Conservation (phyloP, 2,888 invertebrate species). For the Lacanobia wlatinum region DNA sequence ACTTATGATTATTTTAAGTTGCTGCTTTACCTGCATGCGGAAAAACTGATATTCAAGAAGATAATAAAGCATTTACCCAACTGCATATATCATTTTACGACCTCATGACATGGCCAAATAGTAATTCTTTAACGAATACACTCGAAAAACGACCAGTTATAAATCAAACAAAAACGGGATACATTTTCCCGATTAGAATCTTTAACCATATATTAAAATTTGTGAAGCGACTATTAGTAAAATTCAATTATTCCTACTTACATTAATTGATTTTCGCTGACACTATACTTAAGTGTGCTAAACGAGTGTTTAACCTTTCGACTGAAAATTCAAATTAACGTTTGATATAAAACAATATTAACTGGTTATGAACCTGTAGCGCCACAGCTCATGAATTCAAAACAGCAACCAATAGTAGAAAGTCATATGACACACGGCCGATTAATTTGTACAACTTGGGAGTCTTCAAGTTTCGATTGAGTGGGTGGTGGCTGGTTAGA, state of each 20-base stretch:
- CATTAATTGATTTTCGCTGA: slow-evolving; percentile 9
- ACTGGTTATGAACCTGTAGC: slow-evolving; percentile 58
- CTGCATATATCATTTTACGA: neutral
- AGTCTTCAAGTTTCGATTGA: neutral
- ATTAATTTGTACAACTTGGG: neutral
- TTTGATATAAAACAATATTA: slow-evolving; percentile 51
- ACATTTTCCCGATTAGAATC: neutral
- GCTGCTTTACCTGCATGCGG: neutral
- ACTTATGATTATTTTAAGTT: neutral
- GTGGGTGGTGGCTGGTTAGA: neutral
- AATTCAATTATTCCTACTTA: neutral
- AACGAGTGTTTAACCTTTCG: slow-evolving; percentile 7
- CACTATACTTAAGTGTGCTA: neutral
- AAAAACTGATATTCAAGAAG: neutral
- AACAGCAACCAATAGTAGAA: slow-evolving; percentile 63
- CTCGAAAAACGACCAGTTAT: neutral
- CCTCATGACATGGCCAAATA: neutral
- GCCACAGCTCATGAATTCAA: slow-evolving; percentile 62
- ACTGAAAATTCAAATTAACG: slow-evolving; percentile 33
- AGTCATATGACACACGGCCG: slow-evolving; percentile 55
- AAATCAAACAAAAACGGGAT: neutral
- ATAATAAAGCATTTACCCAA: too few species aligned
- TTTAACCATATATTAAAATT: neutral
- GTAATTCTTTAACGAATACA: too few species aligned
- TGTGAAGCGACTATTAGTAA: neutral